A percentile compares a stretch with the other conserved stretches of the same genome.
Evolutionary conservation across 2,888 invertebrate species (phyloP).

Genomic region (Aromia moschata): DNA sequence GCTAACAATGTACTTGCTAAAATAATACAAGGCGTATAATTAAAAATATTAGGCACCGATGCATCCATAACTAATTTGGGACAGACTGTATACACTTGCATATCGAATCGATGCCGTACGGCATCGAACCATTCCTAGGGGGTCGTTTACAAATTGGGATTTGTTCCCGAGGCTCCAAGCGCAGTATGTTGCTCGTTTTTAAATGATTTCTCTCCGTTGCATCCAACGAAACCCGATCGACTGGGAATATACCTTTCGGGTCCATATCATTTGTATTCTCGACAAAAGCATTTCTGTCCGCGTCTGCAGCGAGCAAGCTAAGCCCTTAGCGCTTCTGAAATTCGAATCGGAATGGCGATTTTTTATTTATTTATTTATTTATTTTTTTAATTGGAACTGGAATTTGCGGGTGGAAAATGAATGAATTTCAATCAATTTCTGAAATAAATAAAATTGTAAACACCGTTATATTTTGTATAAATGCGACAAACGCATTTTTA

Average conservation of each 20-base stretch:
- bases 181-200: slow-evolving; percentile 6
- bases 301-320: not conserved
- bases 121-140: slow-evolving; percentile 2
- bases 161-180: slow-evolving; percentile 12
- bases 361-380: too few species aligned
- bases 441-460: too few species aligned
- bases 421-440: too few species aligned
- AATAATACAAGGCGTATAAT: too few species aligned
- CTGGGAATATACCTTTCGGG: not conserved
- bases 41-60: too few species aligned
- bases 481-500: too few species aligned
- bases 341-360: slow-evolving; percentile 8
- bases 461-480: too few species aligned
- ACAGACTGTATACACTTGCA: too few species aligned
- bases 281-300: slow-evolving; percentile 3
- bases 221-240: slow-evolving; percentile 3
- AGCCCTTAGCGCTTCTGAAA: slow-evolving; percentile 6
- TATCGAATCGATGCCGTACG: slow-evolving; percentile 7
- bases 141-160: slow-evolving; percentile 18
- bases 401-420: too few species aligned
- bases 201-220: slow-evolving; percentile 18
- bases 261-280: slow-evolving; percentile 1
- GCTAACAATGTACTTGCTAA: too few species aligned
- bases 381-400: too few species aligned
- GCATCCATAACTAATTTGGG: too few species aligned